Evolutionary conservation across 2,888 invertebrate genomes (phyloP), one percentile per base, ranked within the genome.

Genomic region (Drosophila atripex): DNA sequence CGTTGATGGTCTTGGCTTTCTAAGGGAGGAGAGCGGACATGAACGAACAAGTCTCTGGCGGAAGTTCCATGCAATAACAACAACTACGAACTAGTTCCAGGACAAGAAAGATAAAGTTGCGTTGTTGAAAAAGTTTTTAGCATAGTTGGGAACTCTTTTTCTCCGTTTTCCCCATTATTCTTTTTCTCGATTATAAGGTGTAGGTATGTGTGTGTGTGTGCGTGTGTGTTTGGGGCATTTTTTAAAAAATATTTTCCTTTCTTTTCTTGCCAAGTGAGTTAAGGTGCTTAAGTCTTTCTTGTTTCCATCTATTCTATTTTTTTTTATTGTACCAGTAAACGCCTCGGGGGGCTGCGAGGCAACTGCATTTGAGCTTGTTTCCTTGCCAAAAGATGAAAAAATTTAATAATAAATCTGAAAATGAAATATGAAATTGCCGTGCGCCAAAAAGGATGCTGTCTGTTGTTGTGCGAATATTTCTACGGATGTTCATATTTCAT

Each of bases 241-340:
- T 49, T 47, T 47, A 16, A 16, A 46, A 21, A 53, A 49, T 32
- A 32, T 6, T 56, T 41, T 23, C 25, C 38, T 30, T 49, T 57
- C 38, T 38, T 49, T 60, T n/a, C 12, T 39, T 3, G 54, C 52
- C 65, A 72, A 73, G 65, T 71, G 75, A 76, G 73, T 78, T 78
- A 74, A 80, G 80, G 73, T 80, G 73, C 71, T 79, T 80, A 72
- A 77, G 71, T 73, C 63, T 39, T 59, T 74, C 57, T 73, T 63
- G 38, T 32, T 46, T 63, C 23, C 45, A 45, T 63, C 38, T 45
- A 43, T 46, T 16, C 38, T 45, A 43, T 39, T 16, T 51, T 23
- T 38, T 45, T 51, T 41, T 60, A 57, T 65, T 74, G 66, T 76
- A 49, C 51, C 53, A 64, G 45, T 71, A 72, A 76, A 51, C 63